Percentiles rank a stretch among this genome's conserved stretches.
phyloP scores from a whole-genome alignment of 1,140 invertebrate species.

The Gyrodactylus salaris region DNA sequence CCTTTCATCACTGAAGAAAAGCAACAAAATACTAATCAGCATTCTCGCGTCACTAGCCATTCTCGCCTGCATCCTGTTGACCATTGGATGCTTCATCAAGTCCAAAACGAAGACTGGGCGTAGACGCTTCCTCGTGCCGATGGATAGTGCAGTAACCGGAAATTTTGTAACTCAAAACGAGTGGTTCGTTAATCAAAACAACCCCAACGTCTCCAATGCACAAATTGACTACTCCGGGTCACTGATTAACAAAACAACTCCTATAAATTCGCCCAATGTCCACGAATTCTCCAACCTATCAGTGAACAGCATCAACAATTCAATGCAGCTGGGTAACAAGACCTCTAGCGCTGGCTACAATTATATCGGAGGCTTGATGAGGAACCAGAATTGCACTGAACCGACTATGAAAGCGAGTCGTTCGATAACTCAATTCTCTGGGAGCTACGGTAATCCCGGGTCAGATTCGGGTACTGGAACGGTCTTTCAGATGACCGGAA shows the following conservation, averaged over 20 bases:
- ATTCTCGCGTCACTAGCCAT: background rate
- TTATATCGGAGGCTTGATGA: background rate
- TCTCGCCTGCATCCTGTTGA: background rate
- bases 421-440: background rate
- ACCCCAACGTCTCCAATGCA: background rate
- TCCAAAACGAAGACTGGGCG: background rate
- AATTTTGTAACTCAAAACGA: background rate
- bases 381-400: background rate
- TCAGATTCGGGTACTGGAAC: background rate
- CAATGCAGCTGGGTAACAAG: background rate
- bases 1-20: background rate
- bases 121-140: background rate
- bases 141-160: background rate
- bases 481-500: background rate
- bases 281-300: background rate
- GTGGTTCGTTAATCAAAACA: background rate
- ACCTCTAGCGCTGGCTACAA: background rate
- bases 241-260: background rate
- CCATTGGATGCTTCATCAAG: background rate
- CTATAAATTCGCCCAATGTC: background rate
- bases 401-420: background rate
- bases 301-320: background rate
- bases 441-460: background rate
- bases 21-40: background rate
- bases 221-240: background rate